phyloP scores from a whole-genome alignment of 2,797 vertebrate species.

The Brachyrhaphis roseni region DNA sequence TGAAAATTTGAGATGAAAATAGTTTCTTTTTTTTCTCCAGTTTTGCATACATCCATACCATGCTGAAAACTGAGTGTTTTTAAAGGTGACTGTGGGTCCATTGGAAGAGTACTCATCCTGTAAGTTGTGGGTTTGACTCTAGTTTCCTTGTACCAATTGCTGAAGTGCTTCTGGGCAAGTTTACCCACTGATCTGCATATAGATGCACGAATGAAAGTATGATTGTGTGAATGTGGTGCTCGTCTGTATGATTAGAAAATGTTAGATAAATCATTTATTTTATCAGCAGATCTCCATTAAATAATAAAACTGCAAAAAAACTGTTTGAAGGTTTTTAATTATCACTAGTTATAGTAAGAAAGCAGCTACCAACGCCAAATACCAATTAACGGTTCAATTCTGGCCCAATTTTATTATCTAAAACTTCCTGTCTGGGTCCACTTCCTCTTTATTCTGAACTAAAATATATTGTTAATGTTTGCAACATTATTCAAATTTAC shows the following conservation, averaged over 20 bases:
- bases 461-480: not conserved
- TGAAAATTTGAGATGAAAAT: conserved; percentile 44
- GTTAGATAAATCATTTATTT: not conserved
- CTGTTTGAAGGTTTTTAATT: not conserved
- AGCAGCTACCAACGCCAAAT: not conserved
- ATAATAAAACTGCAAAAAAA: not conserved
- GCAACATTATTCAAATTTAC: not conserved
- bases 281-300: conserved; percentile 10
- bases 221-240: not conserved
- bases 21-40: conserved; percentile 19
- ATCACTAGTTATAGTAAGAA: not conserved
- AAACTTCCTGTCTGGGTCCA: not conserved
- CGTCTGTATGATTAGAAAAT: too few species aligned
- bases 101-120: conserved; percentile 9
- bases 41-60: not conserved
- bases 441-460: not conserved
- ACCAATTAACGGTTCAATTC: not conserved
- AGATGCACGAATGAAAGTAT: not conserved
- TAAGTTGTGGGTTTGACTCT: not conserved
- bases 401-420: not conserved
- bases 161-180: not conserved
- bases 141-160: not conserved
- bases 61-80: conserved; percentile 11
- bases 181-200: not conserved
- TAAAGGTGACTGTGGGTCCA: not conserved